Percentiles rank a stretch among this genome's conserved stretches.
Evolutionary conservation across 2,113 vertebrate genomes (phyloP).

Genomic region (Tauraco erythrolophus): DNA sequence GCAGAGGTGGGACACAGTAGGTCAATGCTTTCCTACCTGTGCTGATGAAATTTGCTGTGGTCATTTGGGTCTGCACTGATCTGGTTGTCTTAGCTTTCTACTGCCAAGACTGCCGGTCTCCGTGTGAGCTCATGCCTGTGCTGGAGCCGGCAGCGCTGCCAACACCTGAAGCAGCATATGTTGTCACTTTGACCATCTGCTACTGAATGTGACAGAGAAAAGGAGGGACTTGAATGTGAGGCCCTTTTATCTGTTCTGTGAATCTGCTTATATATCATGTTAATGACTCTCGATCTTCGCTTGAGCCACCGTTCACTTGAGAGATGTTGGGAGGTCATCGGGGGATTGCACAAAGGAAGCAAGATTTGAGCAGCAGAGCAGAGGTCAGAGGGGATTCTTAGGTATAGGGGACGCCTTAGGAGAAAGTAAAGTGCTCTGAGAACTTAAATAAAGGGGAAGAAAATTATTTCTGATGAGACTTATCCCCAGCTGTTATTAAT

Average conservation of each 20-base stretch:
- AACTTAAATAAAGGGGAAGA: background rate
- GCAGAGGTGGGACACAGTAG: background rate
- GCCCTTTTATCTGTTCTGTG: background rate
- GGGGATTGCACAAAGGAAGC: background rate
- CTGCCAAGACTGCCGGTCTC: background rate
- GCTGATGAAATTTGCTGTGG: background rate
- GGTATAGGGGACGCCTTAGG: background rate
- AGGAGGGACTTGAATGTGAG: background rate
- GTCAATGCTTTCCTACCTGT: background rate
- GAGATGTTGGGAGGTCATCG: background rate
- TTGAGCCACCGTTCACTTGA: background rate
- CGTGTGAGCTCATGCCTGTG: fast-evolving
- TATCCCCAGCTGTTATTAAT: background rate
- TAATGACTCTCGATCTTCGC: background rate
- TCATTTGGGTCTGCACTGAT: fast-evolving
- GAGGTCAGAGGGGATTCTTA: background rate
- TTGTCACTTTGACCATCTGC: conserved; percentile 48
- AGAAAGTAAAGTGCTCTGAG: background rate
- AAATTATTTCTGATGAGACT: background rate
- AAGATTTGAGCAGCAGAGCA: background rate
- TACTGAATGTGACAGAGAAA: background rate
- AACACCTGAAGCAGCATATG: conserved; percentile 35
- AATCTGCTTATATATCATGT: background rate
- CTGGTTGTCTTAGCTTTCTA: background rate
- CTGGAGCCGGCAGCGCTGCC: background rate